Evolutionary conservation across 2,797 vertebrate species (phyloP).

Genomic region (Rallus crepitans): DNA sequence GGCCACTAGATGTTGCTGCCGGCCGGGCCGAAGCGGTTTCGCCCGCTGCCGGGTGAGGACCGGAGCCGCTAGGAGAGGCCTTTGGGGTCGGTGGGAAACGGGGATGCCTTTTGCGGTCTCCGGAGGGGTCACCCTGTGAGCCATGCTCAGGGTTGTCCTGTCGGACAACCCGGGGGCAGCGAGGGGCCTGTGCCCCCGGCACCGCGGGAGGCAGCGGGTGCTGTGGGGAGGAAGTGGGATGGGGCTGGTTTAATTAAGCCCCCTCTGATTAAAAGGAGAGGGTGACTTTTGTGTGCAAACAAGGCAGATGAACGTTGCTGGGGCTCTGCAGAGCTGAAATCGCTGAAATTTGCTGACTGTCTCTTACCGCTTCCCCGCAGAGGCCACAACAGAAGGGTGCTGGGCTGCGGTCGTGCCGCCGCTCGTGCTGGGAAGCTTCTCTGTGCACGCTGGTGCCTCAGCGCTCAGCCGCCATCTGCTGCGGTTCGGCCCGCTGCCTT

Average conservation of each 20-base stretch:
- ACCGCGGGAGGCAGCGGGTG: fast-evolving
- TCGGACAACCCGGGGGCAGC: too few species aligned
- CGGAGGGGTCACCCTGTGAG: fast-evolving
- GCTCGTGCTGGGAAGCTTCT: background rate
- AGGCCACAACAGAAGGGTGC: fast-evolving
- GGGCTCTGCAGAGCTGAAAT: background rate
- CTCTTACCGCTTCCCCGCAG: fast-evolving
- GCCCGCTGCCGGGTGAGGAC: fast-evolving
- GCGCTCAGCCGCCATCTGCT: background rate
- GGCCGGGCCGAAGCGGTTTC: background rate
- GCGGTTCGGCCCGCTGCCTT: fast-evolving
- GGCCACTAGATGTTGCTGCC: conserved; percentile 50
- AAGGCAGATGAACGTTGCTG: fast-evolving
- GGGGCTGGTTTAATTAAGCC: background rate
- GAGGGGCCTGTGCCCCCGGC: fast-evolving
- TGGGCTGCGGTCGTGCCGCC: fast-evolving
- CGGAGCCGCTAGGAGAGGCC: fast-evolving
- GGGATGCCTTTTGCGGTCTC: background rate
- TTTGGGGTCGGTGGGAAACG: background rate
- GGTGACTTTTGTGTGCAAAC: background rate
- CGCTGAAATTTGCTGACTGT: fast-evolving
- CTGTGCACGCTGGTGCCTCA: fast-evolving
- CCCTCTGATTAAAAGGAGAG: background rate
- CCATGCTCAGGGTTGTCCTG: fast-evolving
- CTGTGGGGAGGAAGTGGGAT: too few species aligned